Conservation (phyloP, 2,888 invertebrate genomes). For the Melipona beecheii region DNA sequence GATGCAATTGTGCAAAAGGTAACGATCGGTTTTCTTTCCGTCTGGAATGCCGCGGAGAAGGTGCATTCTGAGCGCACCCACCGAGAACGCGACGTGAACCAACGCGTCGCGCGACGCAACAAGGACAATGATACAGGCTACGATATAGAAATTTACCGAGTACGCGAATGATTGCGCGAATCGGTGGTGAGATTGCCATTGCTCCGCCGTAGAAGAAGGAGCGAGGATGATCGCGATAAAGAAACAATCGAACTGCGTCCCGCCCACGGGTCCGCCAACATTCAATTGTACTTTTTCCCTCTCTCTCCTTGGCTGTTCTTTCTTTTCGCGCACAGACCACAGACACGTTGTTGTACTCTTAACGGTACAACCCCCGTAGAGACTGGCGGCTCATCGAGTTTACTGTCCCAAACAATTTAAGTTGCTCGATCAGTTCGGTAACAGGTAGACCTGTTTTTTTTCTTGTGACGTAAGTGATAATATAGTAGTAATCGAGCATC, state of each 20-base stretch:
- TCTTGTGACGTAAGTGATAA: not conserved
- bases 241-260: slow-evolving; percentile 81
- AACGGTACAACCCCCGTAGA: slow-evolving; percentile 60
- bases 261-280: slow-evolving; percentile 76
- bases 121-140: slow-evolving; percentile 60
- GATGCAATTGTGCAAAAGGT: slow-evolving; percentile 78
- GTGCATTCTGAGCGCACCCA: slow-evolving; percentile 79
- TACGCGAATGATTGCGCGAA: slow-evolving; percentile 54
- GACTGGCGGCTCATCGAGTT: slow-evolving; percentile 40
- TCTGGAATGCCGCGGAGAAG: slow-evolving; percentile 76
- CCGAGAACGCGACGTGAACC: slow-evolving; percentile 58
- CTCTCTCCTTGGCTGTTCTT: slow-evolving; percentile 31
- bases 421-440: slow-evolving; percentile 27
- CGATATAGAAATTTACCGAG: slow-evolving; percentile 59
- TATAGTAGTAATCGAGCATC: not conserved
- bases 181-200: slow-evolving; percentile 70
- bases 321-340: slow-evolving; percentile 19
- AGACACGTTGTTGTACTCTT: slow-evolving; percentile 46
- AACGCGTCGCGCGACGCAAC: slow-evolving; percentile 65
- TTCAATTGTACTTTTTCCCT: slow-evolving; percentile 75
- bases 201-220: slow-evolving; percentile 68
- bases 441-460: slow-evolving; percentile 14
- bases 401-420: slow-evolving; percentile 49
- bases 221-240: slow-evolving; percentile 81
- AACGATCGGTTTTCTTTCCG: slow-evolving; percentile 77